A percentile compares a stretch with the other conserved stretches of the same genome.
phyloP scores from a whole-genome alignment of 1,140 invertebrate genomes.

The Zeugodacus cucurbitae region DNA sequence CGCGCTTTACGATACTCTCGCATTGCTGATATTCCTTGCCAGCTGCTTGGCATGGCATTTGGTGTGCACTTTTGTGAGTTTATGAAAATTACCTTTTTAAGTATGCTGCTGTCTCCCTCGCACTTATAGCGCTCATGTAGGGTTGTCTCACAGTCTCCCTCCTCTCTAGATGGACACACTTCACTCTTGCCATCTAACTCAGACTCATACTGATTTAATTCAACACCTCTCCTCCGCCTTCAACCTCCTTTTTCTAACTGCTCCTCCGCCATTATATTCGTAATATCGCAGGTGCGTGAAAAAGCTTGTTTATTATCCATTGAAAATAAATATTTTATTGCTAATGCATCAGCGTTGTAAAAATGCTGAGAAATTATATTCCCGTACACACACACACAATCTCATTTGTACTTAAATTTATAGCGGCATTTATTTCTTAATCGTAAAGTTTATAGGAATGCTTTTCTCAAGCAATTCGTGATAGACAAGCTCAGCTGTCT shows the following conservation, averaged over 20 bases:
- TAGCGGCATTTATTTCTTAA: neutral
- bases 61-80: neutral
- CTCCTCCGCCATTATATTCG: neutral
- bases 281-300: slow-evolving; percentile 26
- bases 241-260: neutral
- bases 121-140: neutral
- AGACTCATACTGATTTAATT: neutral
- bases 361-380: neutral
- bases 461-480: neutral
- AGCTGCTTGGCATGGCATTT: neutral
- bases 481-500: neutral
- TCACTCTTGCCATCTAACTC: neutral
- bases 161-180: neutral
- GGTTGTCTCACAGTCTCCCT: neutral
- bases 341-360: slow-evolving; percentile 31
- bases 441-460: slow-evolving; percentile 14
- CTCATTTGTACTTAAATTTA: neutral
- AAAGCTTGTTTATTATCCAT: slow-evolving; percentile 12
- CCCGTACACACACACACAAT: neutral
- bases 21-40: neutral
- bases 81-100: neutral
- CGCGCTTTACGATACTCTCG: neutral
- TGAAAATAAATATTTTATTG: slow-evolving; percentile 40
- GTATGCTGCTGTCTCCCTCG: neutral
- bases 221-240: neutral